These are phyloP conservation scores for Stegodyphus mimosarum DNA, from an alignment of 1,140 invertebrate genomes.

Conservation along the genomic window DNA sequence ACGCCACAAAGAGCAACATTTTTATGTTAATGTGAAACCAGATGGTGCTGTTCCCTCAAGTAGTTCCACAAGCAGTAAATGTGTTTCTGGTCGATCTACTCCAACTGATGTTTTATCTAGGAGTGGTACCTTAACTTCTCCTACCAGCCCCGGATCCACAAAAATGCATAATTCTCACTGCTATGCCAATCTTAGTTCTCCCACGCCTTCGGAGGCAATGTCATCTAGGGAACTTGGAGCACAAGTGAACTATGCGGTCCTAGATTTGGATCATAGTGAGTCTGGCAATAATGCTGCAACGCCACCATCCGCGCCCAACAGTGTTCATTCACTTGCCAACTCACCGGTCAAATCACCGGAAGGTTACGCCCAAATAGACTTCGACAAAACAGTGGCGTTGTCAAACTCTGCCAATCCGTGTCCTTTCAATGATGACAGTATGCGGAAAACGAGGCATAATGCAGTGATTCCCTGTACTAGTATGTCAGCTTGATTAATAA, in stretches of 20 bases:
- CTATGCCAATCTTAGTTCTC: constrained; percentile 46
- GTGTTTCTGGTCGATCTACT: constrained; percentile 71
- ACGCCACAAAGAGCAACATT: constrained; percentile 68
- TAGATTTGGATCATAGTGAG: constrained; percentile 75
- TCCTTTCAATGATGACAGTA: constrained; percentile 65
- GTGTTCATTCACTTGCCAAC: constrained; percentile 63
- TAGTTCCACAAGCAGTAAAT: constrained; percentile 12
- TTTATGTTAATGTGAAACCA: constrained; percentile 77
- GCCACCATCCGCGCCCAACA: constrained; percentile 72
- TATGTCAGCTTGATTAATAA: neutral
- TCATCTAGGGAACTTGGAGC: constrained; percentile 7
- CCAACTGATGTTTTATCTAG: constrained; percentile 77
- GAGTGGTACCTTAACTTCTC: constrained; percentile 62
- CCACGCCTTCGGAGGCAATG: constrained; percentile 56
- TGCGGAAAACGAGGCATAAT: constrained; percentile 70
- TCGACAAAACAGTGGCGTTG: constrained; percentile 90
- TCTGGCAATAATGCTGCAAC: constrained; percentile 25
- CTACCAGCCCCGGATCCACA: constrained; percentile 67
- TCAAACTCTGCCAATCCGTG: constrained; percentile 66
- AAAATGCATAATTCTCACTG: constrained; percentile 35
- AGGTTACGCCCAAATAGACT: constrained; percentile 93
- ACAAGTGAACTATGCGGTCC: constrained; percentile 75
- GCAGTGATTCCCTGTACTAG: constrained; percentile 65
- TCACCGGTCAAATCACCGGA: constrained; percentile 70
- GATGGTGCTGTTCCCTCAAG: constrained; percentile 70